These are phyloP conservation scores for Podarcis muralis DNA, from an alignment of 2,113 vertebrate genomes.

Conservation along the genomic window DNA sequence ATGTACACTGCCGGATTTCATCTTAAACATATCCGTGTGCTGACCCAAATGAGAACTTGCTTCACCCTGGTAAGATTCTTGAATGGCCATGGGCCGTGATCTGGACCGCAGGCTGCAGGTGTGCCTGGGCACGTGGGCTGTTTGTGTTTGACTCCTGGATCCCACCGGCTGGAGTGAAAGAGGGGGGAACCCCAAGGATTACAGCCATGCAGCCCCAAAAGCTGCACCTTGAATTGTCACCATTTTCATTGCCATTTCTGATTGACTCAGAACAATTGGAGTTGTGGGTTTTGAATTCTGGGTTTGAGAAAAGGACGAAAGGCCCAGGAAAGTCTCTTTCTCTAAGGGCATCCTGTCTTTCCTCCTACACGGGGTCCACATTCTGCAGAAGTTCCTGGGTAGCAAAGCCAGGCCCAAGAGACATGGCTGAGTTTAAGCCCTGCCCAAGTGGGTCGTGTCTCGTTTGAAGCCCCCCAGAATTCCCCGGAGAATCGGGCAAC, in stretches of 20 bases:
- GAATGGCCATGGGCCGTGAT: neutral
- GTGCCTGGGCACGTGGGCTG: too few relatives aligned
- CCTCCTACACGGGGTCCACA: neutral
- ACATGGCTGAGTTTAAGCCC: neutral
- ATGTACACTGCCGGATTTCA: neutral
- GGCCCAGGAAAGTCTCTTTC: neutral
- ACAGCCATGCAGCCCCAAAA: neutral
- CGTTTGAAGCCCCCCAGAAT: neutral
- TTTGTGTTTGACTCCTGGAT: neutral
- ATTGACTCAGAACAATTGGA: neutral
- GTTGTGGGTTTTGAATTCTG: neutral
- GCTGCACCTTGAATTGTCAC: neutral
- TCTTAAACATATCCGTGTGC: neutral
- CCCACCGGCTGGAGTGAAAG: too few relatives aligned
- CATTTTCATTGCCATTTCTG: neutral
- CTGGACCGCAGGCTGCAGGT: too few relatives aligned
- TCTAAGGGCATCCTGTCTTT: neutral
- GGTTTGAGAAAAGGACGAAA: neutral
- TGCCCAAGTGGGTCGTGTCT: neutral
- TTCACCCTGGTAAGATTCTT: neutral
- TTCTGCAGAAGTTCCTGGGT: neutral
- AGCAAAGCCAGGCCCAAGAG: neutral
- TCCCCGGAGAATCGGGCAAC: neutral
- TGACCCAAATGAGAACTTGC: neutral
- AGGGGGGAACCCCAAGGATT: too few relatives aligned